These are phyloP conservation scores for Poecilus cupreus DNA, from an alignment of 2,888 invertebrate species.

Conservation along the genomic window DNA sequence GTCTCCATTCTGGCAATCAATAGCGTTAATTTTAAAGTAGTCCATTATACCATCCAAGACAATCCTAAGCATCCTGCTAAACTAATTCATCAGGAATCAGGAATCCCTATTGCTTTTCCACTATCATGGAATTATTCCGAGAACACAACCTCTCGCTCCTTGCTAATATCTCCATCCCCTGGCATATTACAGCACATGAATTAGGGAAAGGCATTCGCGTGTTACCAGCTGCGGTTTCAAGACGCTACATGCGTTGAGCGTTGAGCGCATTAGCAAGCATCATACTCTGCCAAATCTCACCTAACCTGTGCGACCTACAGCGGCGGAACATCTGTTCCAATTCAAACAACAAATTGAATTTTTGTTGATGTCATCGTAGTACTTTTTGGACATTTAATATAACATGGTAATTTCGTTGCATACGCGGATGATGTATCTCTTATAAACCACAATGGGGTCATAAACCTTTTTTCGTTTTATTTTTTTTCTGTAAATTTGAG, in stretches of 20 bases:
- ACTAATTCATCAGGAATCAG: not conserved
- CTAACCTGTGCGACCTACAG: constrained; percentile 4
- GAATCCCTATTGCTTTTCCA: not conserved
- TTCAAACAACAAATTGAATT: too few species aligned
- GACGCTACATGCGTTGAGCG: not conserved
- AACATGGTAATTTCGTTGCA: too few species aligned
- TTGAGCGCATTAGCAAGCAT: constrained; percentile 1
- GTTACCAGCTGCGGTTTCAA: not conserved
- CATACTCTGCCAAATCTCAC: not conserved
- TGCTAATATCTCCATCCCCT: not conserved
- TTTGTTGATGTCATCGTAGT: too few species aligned
- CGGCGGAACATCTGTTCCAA: not conserved
- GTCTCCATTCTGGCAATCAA: too few species aligned
- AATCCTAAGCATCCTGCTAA: too few species aligned
- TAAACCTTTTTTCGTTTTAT: too few species aligned
- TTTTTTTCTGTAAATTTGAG: too few species aligned
- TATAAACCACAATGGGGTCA: too few species aligned
- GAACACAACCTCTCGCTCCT: not conserved
- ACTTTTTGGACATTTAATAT: too few species aligned
- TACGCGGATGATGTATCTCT: too few species aligned
- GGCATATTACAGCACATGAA: constrained; percentile 9
- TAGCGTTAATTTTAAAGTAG: too few species aligned
- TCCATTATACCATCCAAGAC: too few species aligned
- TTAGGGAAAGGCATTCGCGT: constrained; percentile 4
- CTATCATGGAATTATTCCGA: not conserved